Conservation (phyloP, 2,888 invertebrate species). For the Pardosa pseudoannulata region DNA sequence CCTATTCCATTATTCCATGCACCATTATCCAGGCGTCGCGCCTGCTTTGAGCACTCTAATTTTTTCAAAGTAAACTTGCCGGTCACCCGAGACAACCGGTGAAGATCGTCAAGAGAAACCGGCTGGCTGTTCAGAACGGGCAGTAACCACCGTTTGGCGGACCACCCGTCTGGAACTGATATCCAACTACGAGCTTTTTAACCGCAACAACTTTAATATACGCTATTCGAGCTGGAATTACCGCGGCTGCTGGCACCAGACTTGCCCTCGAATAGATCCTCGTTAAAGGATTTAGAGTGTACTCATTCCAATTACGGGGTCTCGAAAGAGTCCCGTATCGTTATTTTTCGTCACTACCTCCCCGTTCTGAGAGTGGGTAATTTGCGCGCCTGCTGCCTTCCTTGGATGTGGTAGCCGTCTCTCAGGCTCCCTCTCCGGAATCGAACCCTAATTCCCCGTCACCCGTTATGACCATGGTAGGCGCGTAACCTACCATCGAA, state of each 20-base stretch:
- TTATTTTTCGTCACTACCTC: slow-evolving; percentile 84
- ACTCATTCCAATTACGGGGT: slow-evolving; percentile 81
- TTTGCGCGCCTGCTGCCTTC: slow-evolving; percentile 82
- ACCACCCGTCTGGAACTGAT: no score
- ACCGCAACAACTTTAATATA: no score
- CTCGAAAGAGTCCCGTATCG: slow-evolving; percentile 78
- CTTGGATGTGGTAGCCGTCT: slow-evolving; percentile 85
- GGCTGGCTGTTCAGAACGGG: neutral
- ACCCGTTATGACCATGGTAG: slow-evolving; percentile 85
- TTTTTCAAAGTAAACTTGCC: slow-evolving; percentile 32
- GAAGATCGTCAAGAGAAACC: neutral
- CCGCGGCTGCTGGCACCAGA: no score
- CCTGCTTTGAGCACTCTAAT: slow-evolving; percentile 14
- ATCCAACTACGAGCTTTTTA: no score
- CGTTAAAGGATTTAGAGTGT: slow-evolving; percentile 82
- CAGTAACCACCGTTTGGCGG: neutral
- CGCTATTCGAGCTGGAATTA: no score
- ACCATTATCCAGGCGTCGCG: slow-evolving; percentile 15
- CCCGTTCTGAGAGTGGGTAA: slow-evolving; percentile 80
- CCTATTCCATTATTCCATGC: slow-evolving; percentile 20
- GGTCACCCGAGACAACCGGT: slow-evolving; percentile 35
- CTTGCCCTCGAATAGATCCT: no score
- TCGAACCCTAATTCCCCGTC: slow-evolving; percentile 86
- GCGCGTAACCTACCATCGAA: slow-evolving; percentile 82
- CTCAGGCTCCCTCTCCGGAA: slow-evolving; percentile 82